These are phyloP conservation scores for Sthenelais limicola DNA, from an alignment of 2,888 invertebrate species.

Conservation along the genomic window DNA sequence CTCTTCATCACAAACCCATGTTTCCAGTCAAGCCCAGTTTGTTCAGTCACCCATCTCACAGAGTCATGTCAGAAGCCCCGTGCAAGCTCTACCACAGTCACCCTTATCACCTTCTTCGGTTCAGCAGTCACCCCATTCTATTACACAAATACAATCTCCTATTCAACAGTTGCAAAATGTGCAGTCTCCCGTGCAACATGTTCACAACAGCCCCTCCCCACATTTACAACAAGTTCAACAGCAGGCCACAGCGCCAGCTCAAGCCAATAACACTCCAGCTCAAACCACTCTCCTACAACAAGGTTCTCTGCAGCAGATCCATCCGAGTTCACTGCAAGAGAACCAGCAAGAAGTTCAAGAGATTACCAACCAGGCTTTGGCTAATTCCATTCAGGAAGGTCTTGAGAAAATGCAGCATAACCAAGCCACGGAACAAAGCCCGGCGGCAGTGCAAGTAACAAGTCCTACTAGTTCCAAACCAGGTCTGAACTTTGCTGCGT, in stretches of 20 bases:
- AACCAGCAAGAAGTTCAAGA: too few relatives aligned
- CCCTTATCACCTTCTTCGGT: too few relatives aligned
- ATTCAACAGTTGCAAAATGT: not conserved
- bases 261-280: not conserved
- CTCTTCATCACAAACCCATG: not conserved
- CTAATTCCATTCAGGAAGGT: constrained; percentile 8
- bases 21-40: too few relatives aligned
- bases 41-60: too few relatives aligned
- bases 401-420: not conserved
- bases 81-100: too few relatives aligned
- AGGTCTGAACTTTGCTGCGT: too few relatives aligned
- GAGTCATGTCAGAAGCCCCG: not conserved
- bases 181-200: constrained; percentile 6
- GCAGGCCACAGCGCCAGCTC: not conserved
- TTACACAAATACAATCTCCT: not conserved
- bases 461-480: too few relatives aligned
- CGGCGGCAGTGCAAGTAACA: not conserved
- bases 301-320: not conserved
- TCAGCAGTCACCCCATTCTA: too few relatives aligned
- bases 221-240: constrained; percentile 13
- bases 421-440: not conserved
- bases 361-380: too few relatives aligned
- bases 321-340: too few relatives aligned
- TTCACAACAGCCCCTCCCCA: too few relatives aligned
- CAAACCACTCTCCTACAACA: constrained; percentile 6